phyloP scores from a whole-genome alignment of 2,888 invertebrate genomes.

The Agrotis segetum region DNA sequence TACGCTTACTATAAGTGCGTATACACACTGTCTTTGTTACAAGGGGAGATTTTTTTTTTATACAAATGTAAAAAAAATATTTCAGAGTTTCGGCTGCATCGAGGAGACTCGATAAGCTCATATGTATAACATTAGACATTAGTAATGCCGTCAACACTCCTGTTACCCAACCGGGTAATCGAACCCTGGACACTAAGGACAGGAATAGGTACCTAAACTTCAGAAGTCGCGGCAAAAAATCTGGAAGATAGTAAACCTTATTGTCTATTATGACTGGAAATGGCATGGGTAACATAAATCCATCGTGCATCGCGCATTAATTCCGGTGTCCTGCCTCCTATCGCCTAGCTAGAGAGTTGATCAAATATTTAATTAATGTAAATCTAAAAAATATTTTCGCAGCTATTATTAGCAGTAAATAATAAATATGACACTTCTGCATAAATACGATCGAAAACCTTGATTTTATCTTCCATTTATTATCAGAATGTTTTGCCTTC shows the following conservation, averaged over 20 bases:
- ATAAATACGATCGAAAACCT: constrained; percentile 5
- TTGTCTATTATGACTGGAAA: neutral
- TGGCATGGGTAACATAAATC: neutral
- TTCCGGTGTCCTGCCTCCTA: no score
- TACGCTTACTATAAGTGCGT: neutral
- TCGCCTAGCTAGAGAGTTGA: neutral
- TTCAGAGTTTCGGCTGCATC: no score
- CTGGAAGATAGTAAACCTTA: neutral
- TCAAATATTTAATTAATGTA: neutral
- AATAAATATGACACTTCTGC: constrained; percentile 10
- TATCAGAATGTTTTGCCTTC: constrained; percentile 29
- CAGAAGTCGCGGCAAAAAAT: neutral
- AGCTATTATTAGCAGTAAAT: neutral
- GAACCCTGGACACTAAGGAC: neutral
- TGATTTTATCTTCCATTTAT: constrained; percentile 19
- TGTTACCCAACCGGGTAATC: neutral
- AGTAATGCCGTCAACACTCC: neutral
- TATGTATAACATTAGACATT: neutral
- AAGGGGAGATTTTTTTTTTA: no score
- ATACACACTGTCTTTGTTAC: neutral
- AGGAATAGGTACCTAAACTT: neutral
- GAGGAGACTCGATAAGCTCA: no score
- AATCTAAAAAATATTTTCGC: neutral
- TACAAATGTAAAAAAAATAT: no score
- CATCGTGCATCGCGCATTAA: neutral